These are phyloP conservation scores for Bombus difficillimus DNA, from an alignment of 1,140 invertebrate species.

Conservation along the genomic window DNA sequence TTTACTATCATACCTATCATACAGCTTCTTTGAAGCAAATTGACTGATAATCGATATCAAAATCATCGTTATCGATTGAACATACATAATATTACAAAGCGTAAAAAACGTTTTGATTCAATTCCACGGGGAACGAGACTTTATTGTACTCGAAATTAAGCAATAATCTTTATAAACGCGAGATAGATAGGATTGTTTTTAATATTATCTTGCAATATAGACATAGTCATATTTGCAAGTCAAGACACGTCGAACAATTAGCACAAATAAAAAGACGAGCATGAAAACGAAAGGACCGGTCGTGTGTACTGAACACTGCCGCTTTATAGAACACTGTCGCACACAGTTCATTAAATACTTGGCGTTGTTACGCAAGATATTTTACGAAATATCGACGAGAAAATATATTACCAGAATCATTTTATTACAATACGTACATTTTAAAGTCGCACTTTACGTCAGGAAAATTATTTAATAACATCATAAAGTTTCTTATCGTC, in stretches of 20 bases:
- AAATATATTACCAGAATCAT: not conserved
- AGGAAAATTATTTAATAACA: not conserved
- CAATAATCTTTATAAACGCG: not conserved
- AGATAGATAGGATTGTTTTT: not conserved
- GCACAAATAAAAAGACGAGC: not conserved
- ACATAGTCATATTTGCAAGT: not conserved
- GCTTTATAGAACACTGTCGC: not conserved
- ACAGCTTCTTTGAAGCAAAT: too few species aligned
- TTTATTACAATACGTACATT: not conserved
- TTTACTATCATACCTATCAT: not conserved
- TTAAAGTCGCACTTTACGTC: not conserved
- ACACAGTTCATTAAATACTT: conserved; percentile 16
- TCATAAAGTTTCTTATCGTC: not conserved
- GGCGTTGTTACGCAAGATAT: conserved; percentile 12
- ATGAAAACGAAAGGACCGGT: not conserved
- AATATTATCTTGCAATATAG: not conserved
- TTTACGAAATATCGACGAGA: conserved; percentile 1
- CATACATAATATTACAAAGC: not conserved
- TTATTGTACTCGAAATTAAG: not conserved
- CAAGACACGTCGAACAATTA: not conserved
- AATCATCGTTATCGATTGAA: not conserved
- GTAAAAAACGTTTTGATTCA: conserved; percentile 1
- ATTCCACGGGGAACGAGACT: not conserved
- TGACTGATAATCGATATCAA: not conserved
- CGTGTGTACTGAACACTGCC: too few species aligned